Base-by-base conservation (phyloP, 2,888 invertebrate species). In the Actias luna region DNA sequence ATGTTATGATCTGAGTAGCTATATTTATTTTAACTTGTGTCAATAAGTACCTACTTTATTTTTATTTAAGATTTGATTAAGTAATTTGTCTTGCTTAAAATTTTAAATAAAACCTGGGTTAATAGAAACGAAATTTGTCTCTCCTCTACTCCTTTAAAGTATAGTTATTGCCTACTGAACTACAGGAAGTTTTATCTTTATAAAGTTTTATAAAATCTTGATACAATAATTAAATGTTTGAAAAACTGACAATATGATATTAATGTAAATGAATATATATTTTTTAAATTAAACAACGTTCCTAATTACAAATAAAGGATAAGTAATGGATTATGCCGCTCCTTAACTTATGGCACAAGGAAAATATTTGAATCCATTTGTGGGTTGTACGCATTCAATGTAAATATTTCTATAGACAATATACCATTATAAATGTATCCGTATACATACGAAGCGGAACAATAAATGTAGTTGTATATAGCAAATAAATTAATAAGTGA, bases 361-460 rank as follows among this genome's bases (percentile, higher is more conserved):
- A 29, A 29, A 55, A 29, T 52, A 52, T 25, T 12, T 55, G n/a
- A 16, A 55, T 55, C 29, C 55, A 29, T 29, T 55, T 29, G n/a
- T 10, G 46, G 55, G 2, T 29, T 16, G 55, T 29, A 16, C 16
- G 55, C 55, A 55, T 55, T 55, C 29, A 55, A 55, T 55, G 55
- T 55, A 55, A 55, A 55, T 55, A 29, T 29, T 55, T 29, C 55
- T 55, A 29, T 4, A n/a, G 14, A 55, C 29, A 55, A 55, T 55
- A 55, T 29, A 55, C 16, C 55, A 55, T 55, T 29, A 50, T 50
- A 46, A 55, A 55, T 55, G 55, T 55, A 27, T 27, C 55, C 55
- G 16, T 29, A 29, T 29, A 16, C 42, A 42, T 29, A n/a, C 5
- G n/a, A n/a, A n/a, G 12, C 50, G 7, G 29, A 16, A 55, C 55